A percentile compares a stretch with the other conserved stretches of the same genome.
Conservation (phyloP, 2,113 vertebrate genomes). For the Phyllostomus hastatus region DNA sequence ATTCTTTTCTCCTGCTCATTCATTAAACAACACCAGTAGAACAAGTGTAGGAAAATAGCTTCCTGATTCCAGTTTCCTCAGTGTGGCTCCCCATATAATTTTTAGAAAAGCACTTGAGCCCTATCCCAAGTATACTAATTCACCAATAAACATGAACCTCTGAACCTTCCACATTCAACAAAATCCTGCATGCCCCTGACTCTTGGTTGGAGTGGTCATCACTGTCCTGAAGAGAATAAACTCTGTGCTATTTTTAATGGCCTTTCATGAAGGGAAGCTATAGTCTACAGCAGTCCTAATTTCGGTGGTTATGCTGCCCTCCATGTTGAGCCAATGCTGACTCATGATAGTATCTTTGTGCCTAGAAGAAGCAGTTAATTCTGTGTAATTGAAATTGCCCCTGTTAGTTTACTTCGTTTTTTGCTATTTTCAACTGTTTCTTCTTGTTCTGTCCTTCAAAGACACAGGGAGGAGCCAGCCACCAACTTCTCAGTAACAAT, state of each 20-base stretch:
- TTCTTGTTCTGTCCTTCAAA: slow-evolving; percentile 29
- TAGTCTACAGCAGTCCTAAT: not conserved
- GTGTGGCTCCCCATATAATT: not conserved
- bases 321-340: not conserved
- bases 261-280: not conserved
- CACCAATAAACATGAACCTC: not conserved
- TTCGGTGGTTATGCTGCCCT: too few relatives aligned
- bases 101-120: not conserved
- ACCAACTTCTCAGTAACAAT: not conserved
- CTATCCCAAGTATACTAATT: not conserved
- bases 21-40: not conserved
- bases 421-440: slow-evolving; percentile 16
- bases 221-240: not conserved
- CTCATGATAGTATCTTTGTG: not conserved
- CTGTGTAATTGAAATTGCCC: not conserved
- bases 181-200: not conserved
- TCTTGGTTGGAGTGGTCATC: not conserved
- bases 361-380: not conserved
- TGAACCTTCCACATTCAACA: not conserved
- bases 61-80: not conserved
- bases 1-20: not conserved
- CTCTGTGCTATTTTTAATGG: not conserved
- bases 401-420: not conserved
- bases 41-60: not conserved
- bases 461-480: not conserved